phyloP scores from a whole-genome alignment of 2,797 vertebrate genomes.

The Phoebastria nigripes region DNA sequence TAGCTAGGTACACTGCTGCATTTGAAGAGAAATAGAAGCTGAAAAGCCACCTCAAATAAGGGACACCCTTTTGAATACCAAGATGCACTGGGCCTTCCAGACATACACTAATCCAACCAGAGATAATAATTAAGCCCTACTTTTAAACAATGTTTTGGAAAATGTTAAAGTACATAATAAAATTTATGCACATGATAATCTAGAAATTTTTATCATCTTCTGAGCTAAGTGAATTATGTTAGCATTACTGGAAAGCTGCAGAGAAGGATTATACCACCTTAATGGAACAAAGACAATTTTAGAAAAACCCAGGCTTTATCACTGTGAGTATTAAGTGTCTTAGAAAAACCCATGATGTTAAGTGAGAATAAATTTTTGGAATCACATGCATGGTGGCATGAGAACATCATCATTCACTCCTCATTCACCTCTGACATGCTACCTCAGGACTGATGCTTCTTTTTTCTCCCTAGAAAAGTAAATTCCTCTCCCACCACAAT shows the following conservation, averaged over 20 bases:
- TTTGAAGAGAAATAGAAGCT: not conserved
- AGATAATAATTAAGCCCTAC: not conserved
- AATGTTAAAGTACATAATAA: not conserved
- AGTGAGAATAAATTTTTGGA: not conserved
- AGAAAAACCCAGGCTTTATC: not conserved
- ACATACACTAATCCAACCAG: not conserved
- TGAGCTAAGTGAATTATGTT: not conserved
- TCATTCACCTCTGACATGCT: not conserved
- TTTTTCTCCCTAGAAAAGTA: not conserved
- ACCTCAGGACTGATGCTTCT: not conserved
- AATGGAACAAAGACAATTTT: not conserved
- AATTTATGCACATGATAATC: not conserved
- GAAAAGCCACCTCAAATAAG: not conserved
- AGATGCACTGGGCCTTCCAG: not conserved
- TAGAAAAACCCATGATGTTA: not conserved
- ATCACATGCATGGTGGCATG: not conserved
- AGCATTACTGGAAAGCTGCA: not conserved
- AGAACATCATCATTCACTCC: not conserved
- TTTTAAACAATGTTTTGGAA: not conserved
- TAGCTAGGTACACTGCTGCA: not conserved
- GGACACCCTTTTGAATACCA: not conserved
- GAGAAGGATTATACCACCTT: not conserved
- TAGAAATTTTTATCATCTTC: not conserved
- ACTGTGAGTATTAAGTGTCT: not conserved
- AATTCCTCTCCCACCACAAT: not conserved